Base-by-base conservation (phyloP, 2,113 vertebrate genomes). In the Pteropus alecto region DNA sequence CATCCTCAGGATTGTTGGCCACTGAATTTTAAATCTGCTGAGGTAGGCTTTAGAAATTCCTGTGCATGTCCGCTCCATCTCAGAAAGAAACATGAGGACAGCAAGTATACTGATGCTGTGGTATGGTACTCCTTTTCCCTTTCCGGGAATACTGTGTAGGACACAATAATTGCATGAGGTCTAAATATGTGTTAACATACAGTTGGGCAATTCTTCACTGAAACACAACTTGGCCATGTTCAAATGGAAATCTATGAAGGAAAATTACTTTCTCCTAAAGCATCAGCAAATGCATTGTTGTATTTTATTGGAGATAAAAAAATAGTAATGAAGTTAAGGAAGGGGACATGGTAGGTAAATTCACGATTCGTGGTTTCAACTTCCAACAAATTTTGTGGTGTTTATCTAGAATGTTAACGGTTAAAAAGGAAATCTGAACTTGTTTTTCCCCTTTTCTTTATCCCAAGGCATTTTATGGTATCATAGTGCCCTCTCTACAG, bases 401-500 rank as follows among this genome's bases (percentile, higher is more conserved):
- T 94, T 94, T 88, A 56, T 68, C 43, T 70, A 56, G 90, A 87
- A 91, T 83, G 43, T 38, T 77, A 95, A 87, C 84, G 61, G 96
- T 97, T 92, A 89, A 95, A 94, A 82, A 93, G 13, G 38, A 95
- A 96, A 54, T 33, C 35, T 33, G 7, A 14, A 82, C 94, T 91
- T 84, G 41, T 77, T 93, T 93, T 85, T 76, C 24, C 35, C 13
- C 84, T 68, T 68, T 96, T 90, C 54, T 94, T 54, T 94, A n/a
- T 93, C 93, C 68, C 68, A 94, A 67, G 92, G 93, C 91, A 94
- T 67, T 96, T 95, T 91, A 58, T 7, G 83, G 58, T 65, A 93
- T 93, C 95, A 92, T 96, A 82, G 93, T 71, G 83, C 33, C 82
- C 14, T 86, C 70, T 95, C 78, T 73, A 68, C 73, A 35, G 56